phyloP scores from a whole-genome alignment of 2,888 invertebrate species.

The Nycteola revayana region DNA sequence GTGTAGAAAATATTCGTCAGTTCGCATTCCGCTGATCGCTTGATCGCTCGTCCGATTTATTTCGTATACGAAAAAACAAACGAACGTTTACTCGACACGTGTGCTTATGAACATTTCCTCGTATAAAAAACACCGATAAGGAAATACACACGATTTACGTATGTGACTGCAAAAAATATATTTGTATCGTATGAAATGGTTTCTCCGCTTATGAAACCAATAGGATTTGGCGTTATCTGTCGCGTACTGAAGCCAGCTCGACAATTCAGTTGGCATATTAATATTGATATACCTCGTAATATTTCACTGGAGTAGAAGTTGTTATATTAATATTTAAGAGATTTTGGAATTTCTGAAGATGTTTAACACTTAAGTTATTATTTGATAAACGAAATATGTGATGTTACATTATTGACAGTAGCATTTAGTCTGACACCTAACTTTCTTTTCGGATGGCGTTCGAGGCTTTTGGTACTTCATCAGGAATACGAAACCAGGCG shows the following conservation, averaged over 20 bases:
- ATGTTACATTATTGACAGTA: too few species aligned
- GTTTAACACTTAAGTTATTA: too few species aligned
- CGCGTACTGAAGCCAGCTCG: conserved; percentile 7
- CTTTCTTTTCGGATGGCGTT: too few species aligned
- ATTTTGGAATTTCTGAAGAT: too few species aligned
- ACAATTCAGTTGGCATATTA: neutral
- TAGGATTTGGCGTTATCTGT: conserved; percentile 26
- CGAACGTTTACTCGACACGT: conserved; percentile 19
- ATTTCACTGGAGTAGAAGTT: too few species aligned
- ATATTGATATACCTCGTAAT: too few species aligned
- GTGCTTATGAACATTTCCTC: conserved; percentile 26
- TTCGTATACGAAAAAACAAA: conserved; percentile 42
- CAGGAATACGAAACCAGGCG: too few species aligned
- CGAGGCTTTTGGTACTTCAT: too few species aligned
- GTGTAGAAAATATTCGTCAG: conserved; percentile 25
- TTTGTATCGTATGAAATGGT: conserved; percentile 14
- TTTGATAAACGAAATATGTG: too few species aligned
- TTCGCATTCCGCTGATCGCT: conserved; percentile 28
- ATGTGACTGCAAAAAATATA: conserved; percentile 19
- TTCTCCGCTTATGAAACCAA: conserved; percentile 27
- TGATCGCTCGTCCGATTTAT: conserved; percentile 27
- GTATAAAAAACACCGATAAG: conserved; percentile 16
- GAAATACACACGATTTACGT: conserved; percentile 23
- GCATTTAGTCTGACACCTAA: too few species aligned
- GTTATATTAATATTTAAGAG: too few species aligned